Evolutionary conservation across 2,888 invertebrate genomes (phyloP), one percentile per base, ranked within the genome.

Genomic region (Andrena marginata): DNA sequence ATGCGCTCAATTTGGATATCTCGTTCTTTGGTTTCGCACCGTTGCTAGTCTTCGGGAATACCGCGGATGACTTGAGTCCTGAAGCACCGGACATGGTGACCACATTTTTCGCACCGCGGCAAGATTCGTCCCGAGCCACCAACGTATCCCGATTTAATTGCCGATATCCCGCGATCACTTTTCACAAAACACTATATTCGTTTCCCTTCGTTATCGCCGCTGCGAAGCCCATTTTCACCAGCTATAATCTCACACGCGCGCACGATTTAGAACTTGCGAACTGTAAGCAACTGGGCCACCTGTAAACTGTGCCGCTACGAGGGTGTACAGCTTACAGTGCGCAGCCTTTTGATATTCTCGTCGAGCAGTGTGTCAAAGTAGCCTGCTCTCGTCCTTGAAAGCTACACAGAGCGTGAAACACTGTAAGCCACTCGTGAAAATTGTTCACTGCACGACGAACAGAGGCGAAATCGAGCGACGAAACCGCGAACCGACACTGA

Each of bases 21-120:
- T 86, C 90, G 20, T 87, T 89, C 65, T 92, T 92, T 5, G 92
- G 92, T 70, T 89, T 92, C 2, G 92, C 80, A 6, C 92, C 92
- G 60, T 91, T 91, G 51, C 78, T 77, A 3, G 72, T 80, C 26
- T 78, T 59, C n/a, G 86, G 77, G 35, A 86, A 88, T 16, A 87
- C 76, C 77, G 82, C 65, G 49, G 92, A 85, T 63, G 85, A 35
- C 67, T 91, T 91, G 69, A 91, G 83, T 85, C 88, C 90, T 69
- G 91, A 86, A 68, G 85, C 85, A 70, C 80, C 86, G 48, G 91
- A 91, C 91, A 92, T 92, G 85, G 80, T 89, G 65, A 70, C 54
- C 80, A 86, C 92, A 92, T 91, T 87, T 88, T 88, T 86, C 29
- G 68, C 71, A 67, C 54, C 79, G 31, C 68, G 48, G 26, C 31